Evolutionary conservation across 2,888 invertebrate genomes (phyloP).

Genomic region (Volucella bombylans): DNA sequence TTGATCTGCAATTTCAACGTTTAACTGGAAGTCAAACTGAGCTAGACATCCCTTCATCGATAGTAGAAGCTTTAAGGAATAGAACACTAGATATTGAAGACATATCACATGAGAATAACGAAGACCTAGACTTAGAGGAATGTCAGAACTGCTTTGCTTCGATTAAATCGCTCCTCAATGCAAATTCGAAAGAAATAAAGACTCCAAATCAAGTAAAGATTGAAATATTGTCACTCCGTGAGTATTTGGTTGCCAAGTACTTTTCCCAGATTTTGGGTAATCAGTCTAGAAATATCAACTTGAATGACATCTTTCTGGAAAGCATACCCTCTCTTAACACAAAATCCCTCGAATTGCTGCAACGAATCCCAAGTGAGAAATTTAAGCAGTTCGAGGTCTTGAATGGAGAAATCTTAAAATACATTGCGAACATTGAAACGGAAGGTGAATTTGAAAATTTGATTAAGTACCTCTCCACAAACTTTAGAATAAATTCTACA

Average conservation of each 20-base stretch:
- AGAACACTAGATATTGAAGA: constrained; percentile 32
- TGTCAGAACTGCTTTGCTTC: constrained; percentile 32
- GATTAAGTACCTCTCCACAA: constrained; percentile 74
- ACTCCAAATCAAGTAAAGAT: constrained; percentile 66
- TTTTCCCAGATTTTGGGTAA: constrained; percentile 71
- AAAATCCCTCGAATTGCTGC: constrained; percentile 76
- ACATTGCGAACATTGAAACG: constrained; percentile 48
- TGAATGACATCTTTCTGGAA: constrained; percentile 77
- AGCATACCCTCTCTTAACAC: constrained; percentile 76
- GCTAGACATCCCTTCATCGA: constrained; percentile 5
- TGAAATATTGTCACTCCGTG: constrained; percentile 75
- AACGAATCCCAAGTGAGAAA: constrained; percentile 68
- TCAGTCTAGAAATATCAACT: constrained; percentile 33
- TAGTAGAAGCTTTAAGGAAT: constrained; percentile 26
- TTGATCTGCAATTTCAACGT: constrained; percentile 47
- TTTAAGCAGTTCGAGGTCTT: constrained; percentile 74
- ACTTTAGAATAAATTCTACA: constrained; percentile 78
- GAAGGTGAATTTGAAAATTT: constrained; percentile 73
- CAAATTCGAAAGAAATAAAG: constrained; percentile 9
- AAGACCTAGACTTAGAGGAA: constrained; percentile 27
- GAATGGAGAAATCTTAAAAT: constrained; percentile 71
- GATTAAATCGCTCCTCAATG: constrained; percentile 16
- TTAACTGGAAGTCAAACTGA: constrained; percentile 34
- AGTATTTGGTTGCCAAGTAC: constrained; percentile 78
- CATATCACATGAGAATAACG: background rate